Evolutionary conservation across 1,140 invertebrate genomes (phyloP).

Genomic region (Capitella teleta): DNA sequence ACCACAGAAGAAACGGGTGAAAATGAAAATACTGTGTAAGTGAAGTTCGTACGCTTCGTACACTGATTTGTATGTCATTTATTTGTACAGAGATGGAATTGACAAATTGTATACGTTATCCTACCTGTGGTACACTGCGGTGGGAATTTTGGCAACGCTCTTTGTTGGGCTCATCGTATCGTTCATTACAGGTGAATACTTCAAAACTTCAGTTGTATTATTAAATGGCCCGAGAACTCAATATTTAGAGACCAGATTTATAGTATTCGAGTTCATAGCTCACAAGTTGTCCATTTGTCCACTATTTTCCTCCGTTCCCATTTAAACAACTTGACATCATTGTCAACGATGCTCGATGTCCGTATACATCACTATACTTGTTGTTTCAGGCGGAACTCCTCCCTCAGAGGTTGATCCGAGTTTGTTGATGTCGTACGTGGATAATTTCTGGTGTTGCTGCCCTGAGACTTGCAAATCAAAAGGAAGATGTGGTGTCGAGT

Average conservation of each 20-base stretch:
- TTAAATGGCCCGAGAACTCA: neutral
- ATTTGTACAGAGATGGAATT: neutral
- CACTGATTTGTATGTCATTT: neutral
- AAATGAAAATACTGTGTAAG: neutral
- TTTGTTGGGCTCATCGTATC: conserved; percentile 51
- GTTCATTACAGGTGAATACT: neutral
- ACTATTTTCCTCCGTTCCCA: neutral
- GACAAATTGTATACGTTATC: conserved; percentile 57
- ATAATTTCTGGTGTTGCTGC: conserved; percentile 1
- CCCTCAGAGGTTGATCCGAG: neutral
- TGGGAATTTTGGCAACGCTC: conserved; percentile 52
- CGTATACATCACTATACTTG: neutral
- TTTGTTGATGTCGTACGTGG: conserved; percentile 1
- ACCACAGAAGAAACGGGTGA: neutral
- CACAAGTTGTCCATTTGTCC: neutral
- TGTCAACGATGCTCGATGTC: too few relatives aligned
- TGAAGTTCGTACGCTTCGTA: neutral
- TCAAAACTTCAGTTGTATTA: neutral
- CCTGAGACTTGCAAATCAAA: neutral
- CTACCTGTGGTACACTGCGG: conserved; percentile 69
- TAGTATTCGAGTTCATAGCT: neutral
- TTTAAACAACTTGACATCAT: neutral
- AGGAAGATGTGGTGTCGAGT: neutral
- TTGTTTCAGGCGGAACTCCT: neutral
- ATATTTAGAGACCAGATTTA: neutral